Conservation (phyloP, 2,113 vertebrate genomes). For the Pedetes capensis region DNA sequence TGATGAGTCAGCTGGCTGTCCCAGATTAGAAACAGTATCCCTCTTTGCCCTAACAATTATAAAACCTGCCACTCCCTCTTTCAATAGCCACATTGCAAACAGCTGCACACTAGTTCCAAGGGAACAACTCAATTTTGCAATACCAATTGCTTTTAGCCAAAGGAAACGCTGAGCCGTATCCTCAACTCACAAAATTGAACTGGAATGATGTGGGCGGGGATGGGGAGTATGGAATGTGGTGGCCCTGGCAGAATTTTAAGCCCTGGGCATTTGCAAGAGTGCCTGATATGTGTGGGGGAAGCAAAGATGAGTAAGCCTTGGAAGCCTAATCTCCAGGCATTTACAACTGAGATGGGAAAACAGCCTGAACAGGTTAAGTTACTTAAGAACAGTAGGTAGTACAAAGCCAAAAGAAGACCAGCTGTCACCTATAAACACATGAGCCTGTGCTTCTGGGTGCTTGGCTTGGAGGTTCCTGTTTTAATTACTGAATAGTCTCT, state of each 20-base stretch:
- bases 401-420: neutral
- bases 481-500: neutral
- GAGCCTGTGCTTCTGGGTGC: neutral
- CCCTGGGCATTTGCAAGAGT: neutral
- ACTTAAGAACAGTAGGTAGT: neutral
- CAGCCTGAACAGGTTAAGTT: neutral
- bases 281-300: neutral
- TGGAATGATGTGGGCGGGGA: neutral
- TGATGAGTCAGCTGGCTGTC: conserved; percentile 69
- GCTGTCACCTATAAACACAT: neutral
- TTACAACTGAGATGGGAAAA: neutral
- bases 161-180: conserved; percentile 21
- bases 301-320: neutral
- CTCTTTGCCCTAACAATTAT: conserved; percentile 65
- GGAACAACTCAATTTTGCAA: conserved; percentile 39
- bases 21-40: conserved; percentile 67
- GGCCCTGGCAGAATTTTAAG: neutral
- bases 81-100: conserved; percentile 50
- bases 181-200: conserved; percentile 20
- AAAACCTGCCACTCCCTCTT: conserved; percentile 49
- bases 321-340: neutral
- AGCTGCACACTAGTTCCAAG: conserved; percentile 42
- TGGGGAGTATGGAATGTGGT: neutral
- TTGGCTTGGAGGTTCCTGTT: neutral
- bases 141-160: conserved; percentile 10